Evolutionary conservation across 1,140 invertebrate species (phyloP), one percentile per base, ranked within the genome.

Genomic region (Diorhabda sublineata): DNA sequence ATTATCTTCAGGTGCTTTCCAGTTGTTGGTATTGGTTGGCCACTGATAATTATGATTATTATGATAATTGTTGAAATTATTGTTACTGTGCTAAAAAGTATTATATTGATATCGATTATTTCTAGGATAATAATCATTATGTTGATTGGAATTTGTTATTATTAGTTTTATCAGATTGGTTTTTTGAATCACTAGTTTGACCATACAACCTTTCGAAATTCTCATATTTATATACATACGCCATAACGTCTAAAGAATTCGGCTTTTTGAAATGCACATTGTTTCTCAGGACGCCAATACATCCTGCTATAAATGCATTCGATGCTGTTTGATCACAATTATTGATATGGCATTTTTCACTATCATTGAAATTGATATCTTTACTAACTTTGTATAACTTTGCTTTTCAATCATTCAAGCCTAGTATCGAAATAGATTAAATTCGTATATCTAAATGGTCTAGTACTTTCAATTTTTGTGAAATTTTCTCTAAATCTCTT

Each of bases 201-300:
- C 67, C 67, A 45, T 62, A 63, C 44, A 68, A 43, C 42, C 56
- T 68, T 56, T 68, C 60, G 42, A 68, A 68, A 63, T 68, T 68
- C 63, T 63, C 42, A 63, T n/a, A 52, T 2, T 68, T 61, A 58
- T 2, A 1, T 8, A 68, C 60, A 5, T 63, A 64, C 11, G 67
- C 67, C 47, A 68, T 68, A 44, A 52, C 42, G 11, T 64, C 61
- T n/a, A 68, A 42, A 42, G 57, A 52, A n/a, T 8, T 58, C 0
- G 60, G 61, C 44, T 68, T 3, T 43, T 58, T 56, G 7, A 68
- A 56, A 68, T 68, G 43, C 47, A 64, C 41, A 64, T 68, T 68
- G 64, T 68, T 64, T 52, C 42, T 68, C 0, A 67, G 3, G 2
- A 9, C 3, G 7, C 61, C 61, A 41, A n/a, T 63, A 64, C 67